Percentiles rank a stretch among this genome's conserved stretches.
Conservation (phyloP, 2,888 invertebrate genomes). For the Eledone cirrhosa region DNA sequence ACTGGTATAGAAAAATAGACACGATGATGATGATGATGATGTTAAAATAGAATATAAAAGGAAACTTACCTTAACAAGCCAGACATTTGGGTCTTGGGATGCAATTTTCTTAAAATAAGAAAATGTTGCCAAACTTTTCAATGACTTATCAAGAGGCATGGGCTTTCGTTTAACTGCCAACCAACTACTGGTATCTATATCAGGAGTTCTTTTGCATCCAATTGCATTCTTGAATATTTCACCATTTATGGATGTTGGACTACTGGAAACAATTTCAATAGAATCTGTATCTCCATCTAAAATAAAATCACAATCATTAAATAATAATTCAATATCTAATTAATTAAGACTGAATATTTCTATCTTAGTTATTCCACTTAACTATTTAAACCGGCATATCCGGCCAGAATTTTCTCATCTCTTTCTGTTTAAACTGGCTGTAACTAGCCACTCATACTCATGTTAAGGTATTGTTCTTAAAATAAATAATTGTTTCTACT, state of each 20-base stretch:
- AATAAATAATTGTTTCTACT: too few relatives aligned
- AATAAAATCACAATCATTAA: not conserved
- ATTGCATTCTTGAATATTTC: not conserved
- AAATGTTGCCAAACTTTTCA: not conserved
- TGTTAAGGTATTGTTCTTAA: too few relatives aligned
- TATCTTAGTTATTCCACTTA: too few relatives aligned
- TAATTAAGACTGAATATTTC: too few relatives aligned
- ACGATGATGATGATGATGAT: too few relatives aligned
- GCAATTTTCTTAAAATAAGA: slow-evolving; percentile 19
- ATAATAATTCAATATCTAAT: too few relatives aligned
- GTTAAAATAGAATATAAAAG: too few relatives aligned
- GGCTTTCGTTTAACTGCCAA: slow-evolving; percentile 2
- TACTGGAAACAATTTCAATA: slow-evolving; percentile 9
- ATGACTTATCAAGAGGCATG: not conserved
- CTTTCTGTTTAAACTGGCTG: too few relatives aligned
- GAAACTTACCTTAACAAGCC: slow-evolving; percentile 11
- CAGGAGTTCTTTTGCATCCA: slow-evolving; percentile 9
- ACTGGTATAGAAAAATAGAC: too few relatives aligned
- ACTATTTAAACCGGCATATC: too few relatives aligned
- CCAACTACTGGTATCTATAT: slow-evolving; percentile 8
- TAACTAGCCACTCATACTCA: too few relatives aligned
- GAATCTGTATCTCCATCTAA: slow-evolving; percentile 18
- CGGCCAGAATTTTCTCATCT: too few relatives aligned
- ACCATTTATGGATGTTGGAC: not conserved
- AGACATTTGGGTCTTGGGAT: not conserved